Conservation (phyloP, 2,113 vertebrate species). For the Hippolais icterina region DNA sequence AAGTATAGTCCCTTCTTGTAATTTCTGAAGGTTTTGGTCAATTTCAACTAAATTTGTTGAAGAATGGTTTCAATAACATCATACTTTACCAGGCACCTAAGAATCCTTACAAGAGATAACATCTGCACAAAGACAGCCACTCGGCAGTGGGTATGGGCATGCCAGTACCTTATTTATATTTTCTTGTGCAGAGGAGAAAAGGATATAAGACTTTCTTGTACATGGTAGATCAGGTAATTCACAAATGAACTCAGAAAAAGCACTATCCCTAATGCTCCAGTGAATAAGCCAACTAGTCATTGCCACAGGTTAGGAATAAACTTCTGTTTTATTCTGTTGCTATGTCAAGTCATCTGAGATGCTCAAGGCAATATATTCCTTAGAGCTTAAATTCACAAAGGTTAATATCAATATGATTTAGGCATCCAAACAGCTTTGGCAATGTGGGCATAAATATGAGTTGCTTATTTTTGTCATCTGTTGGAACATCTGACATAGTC, state of each 20-base stretch:
- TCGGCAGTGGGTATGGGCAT: background rate
- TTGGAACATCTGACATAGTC: background rate
- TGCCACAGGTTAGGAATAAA: constrained; percentile 13
- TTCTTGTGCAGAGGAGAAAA: background rate
- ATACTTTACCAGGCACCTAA: background rate
- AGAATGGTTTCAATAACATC: background rate
- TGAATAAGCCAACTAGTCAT: background rate
- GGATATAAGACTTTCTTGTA: background rate
- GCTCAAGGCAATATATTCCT: background rate
- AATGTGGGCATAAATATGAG: background rate
- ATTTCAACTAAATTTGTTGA: background rate
- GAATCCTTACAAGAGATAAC: background rate
- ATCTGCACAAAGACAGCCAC: background rate
- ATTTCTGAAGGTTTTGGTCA: background rate
- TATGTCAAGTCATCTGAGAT: background rate
- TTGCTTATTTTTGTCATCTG: background rate
- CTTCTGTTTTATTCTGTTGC: background rate
- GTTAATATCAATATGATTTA: background rate
- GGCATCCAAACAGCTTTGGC: background rate
- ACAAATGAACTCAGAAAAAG: background rate
- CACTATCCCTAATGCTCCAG: background rate
- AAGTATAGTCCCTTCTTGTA: background rate
- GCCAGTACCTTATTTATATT: background rate
- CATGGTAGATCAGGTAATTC: background rate
- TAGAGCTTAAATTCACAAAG: background rate